These are phyloP conservation scores for Campylorhamphus procurvoides DNA, from an alignment of 2,113 vertebrate species.

Conservation along the genomic window DNA sequence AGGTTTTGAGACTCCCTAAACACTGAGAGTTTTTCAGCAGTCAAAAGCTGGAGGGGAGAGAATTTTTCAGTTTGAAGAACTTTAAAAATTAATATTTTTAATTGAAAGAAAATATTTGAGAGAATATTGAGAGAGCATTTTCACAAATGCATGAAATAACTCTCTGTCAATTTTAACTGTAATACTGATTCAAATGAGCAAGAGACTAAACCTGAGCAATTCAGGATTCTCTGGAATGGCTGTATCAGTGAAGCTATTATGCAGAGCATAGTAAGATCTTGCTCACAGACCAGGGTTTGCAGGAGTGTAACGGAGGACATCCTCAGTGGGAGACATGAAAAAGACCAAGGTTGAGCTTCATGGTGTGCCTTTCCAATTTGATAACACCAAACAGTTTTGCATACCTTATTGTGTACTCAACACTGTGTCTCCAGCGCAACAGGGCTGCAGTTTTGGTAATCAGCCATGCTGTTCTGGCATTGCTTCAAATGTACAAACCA, in stretches of 20 bases:
- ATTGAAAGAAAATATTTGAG: not conserved
- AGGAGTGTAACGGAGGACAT: fast-evolving
- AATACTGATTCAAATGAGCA: not conserved
- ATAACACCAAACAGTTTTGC: not conserved
- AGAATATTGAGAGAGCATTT: not conserved
- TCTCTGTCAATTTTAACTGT: not conserved
- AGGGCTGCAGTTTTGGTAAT: not conserved
- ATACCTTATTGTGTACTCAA: not conserved
- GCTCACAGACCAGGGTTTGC: not conserved
- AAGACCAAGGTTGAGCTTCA: not conserved
- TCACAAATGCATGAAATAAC: not conserved
- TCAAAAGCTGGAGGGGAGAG: not conserved
- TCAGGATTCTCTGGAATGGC: not conserved
- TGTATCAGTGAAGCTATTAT: fast-evolving
- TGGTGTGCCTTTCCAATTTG: not conserved
- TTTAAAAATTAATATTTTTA: not conserved
- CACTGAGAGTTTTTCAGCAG: fast-evolving
- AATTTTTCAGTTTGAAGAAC: not conserved
- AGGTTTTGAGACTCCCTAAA: not conserved
- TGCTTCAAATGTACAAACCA: not conserved
- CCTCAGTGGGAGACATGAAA: fast-evolving
- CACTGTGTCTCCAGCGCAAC: not conserved
- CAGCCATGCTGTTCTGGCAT: not conserved
- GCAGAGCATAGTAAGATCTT: not conserved
- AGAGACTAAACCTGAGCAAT: not conserved